Evolutionary conservation across 2,113 vertebrate species (phyloP).

Genomic region (Dipodomys ordii): DNA sequence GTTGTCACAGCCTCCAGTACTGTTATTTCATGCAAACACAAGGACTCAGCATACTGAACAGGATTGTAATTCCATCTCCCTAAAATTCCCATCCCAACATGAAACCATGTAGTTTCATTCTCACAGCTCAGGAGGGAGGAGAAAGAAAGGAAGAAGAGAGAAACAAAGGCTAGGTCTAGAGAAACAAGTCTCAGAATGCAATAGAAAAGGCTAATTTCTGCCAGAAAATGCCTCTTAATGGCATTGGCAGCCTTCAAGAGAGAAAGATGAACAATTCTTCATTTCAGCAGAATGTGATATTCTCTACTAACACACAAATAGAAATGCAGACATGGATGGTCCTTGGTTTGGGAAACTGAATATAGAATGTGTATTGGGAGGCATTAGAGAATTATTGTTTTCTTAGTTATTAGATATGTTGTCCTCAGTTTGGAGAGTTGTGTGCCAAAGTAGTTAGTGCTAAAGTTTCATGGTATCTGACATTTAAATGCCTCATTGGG

Average conservation of each 20-base stretch:
- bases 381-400: not conserved
- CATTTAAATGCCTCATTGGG: not conserved
- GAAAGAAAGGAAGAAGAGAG: rapidly evolving
- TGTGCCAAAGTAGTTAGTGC: not conserved
- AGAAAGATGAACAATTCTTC: not conserved
- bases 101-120: not conserved
- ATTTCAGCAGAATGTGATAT: not conserved
- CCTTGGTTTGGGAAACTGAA: not conserved
- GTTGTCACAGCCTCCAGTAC: not conserved
- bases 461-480: not conserved
- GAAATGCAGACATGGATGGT: not conserved
- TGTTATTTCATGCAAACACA: not conserved
- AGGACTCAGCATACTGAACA: not conserved
- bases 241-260: not conserved
- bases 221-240: not conserved
- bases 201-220: not conserved
- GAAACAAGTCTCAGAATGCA: not conserved
- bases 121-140: not conserved
- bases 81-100: constrained; percentile 15
- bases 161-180: not conserved
- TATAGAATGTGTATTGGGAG: not conserved
- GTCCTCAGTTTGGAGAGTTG: not conserved
- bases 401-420: not conserved
- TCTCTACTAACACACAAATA: not conserved
- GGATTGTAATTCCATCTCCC: not conserved